Evolutionary conservation across 2,113 vertebrate genomes (phyloP).

Genomic region (Microtus pennsylvanicus): DNA sequence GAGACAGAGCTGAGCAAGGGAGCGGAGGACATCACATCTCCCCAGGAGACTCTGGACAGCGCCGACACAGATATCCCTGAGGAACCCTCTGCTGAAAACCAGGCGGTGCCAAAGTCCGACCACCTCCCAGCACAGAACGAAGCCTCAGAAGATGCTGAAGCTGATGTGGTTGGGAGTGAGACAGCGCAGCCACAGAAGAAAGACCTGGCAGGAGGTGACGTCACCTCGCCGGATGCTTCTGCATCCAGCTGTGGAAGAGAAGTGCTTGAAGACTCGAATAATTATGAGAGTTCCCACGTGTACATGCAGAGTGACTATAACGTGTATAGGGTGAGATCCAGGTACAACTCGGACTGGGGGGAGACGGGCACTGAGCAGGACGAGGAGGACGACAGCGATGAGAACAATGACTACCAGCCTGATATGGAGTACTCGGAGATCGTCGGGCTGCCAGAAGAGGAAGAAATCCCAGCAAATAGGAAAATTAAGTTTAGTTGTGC

Average conservation of each 20-base stretch:
- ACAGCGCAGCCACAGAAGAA: slow-evolving; percentile 71
- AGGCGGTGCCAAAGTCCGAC: slow-evolving; percentile 74
- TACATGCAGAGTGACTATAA: slow-evolving; percentile 92
- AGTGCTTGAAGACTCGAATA: slow-evolving; percentile 78
- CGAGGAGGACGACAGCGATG: slow-evolving; percentile 95
- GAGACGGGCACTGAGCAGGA: slow-evolving; percentile 95
- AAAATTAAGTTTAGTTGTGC: slow-evolving; percentile 97
- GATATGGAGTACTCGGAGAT: slow-evolving; percentile 94
- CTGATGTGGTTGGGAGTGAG: slow-evolving; percentile 66
- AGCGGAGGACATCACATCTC: slow-evolving; percentile 27
- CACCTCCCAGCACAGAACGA: slow-evolving; percentile 76
- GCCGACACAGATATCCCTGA: slow-evolving; percentile 45
- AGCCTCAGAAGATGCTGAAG: slow-evolving; percentile 66
- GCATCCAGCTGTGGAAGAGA: slow-evolving; percentile 83
- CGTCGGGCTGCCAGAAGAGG: slow-evolving; percentile 93
- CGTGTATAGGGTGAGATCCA: slow-evolving; percentile 91
- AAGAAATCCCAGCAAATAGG: slow-evolving; percentile 92
- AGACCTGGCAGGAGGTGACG: slow-evolving; percentile 68
- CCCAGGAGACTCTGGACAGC: slow-evolving; percentile 55
- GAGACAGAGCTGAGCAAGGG: slow-evolving; percentile 80
- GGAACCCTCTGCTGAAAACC: slow-evolving; percentile 69
- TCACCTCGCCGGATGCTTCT: slow-evolving; percentile 71
- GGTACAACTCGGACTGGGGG: slow-evolving; percentile 94
- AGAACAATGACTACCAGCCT: slow-evolving; percentile 93
- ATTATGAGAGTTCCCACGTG: slow-evolving; percentile 84